These are phyloP conservation scores for Drosophila suzukii DNA, from an alignment of 1,140 invertebrate species.

Conservation along the genomic window DNA sequence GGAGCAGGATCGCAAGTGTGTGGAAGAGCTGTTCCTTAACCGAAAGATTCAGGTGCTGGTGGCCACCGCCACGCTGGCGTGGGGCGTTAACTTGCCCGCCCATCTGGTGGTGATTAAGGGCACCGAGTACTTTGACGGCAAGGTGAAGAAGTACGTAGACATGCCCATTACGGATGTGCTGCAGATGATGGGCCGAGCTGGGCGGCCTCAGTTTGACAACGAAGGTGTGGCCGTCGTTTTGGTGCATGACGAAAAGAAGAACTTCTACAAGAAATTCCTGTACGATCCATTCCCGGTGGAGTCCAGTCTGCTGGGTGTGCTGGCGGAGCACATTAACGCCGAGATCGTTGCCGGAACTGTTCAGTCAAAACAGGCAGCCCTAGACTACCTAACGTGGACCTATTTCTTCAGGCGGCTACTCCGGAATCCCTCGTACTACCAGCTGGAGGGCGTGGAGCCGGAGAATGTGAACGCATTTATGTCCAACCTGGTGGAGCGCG, in stretches of 20 bases:
- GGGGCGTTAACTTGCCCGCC: slow-evolving; percentile 99
- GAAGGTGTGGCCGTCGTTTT: slow-evolving; percentile 98
- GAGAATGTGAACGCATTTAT: slow-evolving; percentile 90
- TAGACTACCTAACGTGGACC: slow-evolving; percentile 99
- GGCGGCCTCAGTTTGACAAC: slow-evolving; percentile 97
- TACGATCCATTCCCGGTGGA: slow-evolving; percentile 99
- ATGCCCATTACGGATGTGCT: slow-evolving; percentile 99
- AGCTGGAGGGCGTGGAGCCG: slow-evolving; percentile 91
- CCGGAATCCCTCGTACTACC: slow-evolving; percentile 97
- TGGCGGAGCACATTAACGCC: slow-evolving; percentile 99
- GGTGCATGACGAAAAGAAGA: slow-evolving; percentile 99
- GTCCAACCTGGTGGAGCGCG: slow-evolving; percentile 91
- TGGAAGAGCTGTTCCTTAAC: slow-evolving; percentile 98
- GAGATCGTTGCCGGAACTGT: slow-evolving; percentile 98
- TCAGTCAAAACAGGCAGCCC: slow-evolving; percentile 94
- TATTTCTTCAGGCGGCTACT: slow-evolving; percentile 98
- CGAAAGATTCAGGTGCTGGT: slow-evolving; percentile 99
- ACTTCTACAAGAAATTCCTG: slow-evolving; percentile 99
- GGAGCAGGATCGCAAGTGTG: slow-evolving; percentile 94
- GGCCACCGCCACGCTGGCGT: slow-evolving; percentile 98
- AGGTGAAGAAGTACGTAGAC: slow-evolving; percentile 97
- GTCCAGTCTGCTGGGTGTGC: slow-evolving; percentile 94
- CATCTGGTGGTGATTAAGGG: slow-evolving; percentile 89
- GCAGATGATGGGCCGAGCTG: slow-evolving; percentile 99
- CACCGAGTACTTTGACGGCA: slow-evolving; percentile 99